Conservation (phyloP, 1,140 invertebrate species). For the Drosophila pruinosa region DNA sequence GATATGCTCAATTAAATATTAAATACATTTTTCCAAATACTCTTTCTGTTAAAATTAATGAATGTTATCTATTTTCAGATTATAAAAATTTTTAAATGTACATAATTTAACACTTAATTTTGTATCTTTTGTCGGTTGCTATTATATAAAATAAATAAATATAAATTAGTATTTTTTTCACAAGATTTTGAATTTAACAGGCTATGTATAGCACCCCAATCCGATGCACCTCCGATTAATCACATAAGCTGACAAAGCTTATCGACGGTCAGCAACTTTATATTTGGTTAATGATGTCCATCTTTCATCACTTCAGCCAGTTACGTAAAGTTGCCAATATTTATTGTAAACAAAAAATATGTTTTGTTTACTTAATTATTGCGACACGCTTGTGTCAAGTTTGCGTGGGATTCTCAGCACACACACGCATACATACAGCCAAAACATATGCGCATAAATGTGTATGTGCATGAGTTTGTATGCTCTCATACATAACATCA, state of each 20-base stretch:
- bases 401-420: not conserved
- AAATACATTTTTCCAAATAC: no score
- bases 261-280: not conserved
- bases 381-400: not conserved
- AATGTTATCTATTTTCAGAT: no score
- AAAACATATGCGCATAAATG: not conserved
- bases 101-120: no score
- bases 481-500: conserved; percentile 1
- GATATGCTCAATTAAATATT: not conserved
- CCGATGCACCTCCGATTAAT: no score
- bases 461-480: not conserved
- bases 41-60: no score
- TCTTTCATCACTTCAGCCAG: no score
- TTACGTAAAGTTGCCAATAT: not conserved
- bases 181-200: no score
- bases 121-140: no score
- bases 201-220: no score
- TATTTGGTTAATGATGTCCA: not conserved
- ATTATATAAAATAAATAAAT: no score
- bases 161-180: no score
- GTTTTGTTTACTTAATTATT: conserved; percentile 4
- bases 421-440: not conserved
- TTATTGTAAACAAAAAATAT: not conserved
- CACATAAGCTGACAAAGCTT: not conserved
- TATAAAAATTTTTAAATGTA: no score